Evolutionary conservation across 2,113 vertebrate genomes (phyloP).

Genomic region (Sphyrna mokarran): DNA sequence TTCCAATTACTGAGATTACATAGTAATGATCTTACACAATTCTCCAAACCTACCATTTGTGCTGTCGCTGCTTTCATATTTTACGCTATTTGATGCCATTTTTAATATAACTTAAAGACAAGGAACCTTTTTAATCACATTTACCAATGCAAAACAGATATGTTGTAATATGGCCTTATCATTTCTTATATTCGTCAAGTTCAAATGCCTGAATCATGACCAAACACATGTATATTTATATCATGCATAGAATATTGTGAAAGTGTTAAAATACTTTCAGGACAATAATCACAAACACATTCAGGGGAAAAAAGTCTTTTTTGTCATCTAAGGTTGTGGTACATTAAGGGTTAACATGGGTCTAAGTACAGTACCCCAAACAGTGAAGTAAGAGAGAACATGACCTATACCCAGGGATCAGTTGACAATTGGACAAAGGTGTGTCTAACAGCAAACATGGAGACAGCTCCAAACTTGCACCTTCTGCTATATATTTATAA

Average conservation of each 20-base stretch:
- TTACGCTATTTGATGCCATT: neutral
- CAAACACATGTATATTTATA: neutral
- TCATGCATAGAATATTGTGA: neutral
- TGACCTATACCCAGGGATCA: too few species aligned
- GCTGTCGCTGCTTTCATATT: neutral
- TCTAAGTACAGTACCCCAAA: too few species aligned
- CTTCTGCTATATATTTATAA: too few species aligned
- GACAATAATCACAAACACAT: neutral
- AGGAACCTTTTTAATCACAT: neutral
- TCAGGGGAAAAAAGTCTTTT: neutral
- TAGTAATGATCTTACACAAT: neutral
- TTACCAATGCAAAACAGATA: neutral
- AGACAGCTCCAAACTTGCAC: too few species aligned
- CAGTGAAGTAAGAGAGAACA: too few species aligned
- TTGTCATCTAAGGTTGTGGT: neutral
- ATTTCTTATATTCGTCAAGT: neutral
- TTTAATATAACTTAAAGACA: neutral
- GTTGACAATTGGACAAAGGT: too few species aligned
- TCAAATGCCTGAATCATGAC: neutral
- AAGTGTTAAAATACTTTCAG: neutral
- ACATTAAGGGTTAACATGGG: too few species aligned
- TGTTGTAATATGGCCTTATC: neutral
- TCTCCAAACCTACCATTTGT: neutral
- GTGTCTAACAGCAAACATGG: too few species aligned
- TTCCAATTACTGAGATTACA: neutral